These are phyloP conservation scores for Rhopalosiphum nymphaeae DNA, from an alignment of 2,888 invertebrate genomes.

Conservation along the genomic window DNA sequence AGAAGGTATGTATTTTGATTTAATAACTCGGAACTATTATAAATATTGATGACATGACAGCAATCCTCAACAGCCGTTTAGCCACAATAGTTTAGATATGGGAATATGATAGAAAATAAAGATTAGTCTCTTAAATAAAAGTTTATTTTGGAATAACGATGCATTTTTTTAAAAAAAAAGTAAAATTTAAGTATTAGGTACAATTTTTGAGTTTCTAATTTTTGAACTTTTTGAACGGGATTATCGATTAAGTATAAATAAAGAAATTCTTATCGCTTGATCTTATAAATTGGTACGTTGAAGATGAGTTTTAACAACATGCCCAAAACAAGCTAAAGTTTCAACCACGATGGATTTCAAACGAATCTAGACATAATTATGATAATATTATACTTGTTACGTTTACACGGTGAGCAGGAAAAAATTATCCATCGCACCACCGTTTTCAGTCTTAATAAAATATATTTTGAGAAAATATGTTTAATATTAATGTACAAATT, in stretches of 20 bases:
- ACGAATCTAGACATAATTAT: not conserved
- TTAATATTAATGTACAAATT: not conserved
- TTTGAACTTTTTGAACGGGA: not conserved
- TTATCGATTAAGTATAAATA: not conserved
- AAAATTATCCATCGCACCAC: not conserved
- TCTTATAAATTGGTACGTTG: not conserved
- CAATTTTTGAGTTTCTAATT: not conserved
- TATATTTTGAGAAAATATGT: not conserved
- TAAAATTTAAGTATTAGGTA: not conserved
- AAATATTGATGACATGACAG: not conserved
- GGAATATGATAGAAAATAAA: not conserved
- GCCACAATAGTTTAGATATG: not conserved
- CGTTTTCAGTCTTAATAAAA: not conserved
- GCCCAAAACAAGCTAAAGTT: not conserved
- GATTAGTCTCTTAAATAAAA: not conserved
- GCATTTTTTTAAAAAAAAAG: not conserved
- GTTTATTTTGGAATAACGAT: not conserved
- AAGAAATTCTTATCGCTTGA: not conserved
- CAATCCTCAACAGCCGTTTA: not conserved
- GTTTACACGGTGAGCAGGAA: not conserved
- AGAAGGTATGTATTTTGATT: not conserved
- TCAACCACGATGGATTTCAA: not conserved
- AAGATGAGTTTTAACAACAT: not conserved
- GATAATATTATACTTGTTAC: not conserved
- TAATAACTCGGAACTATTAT: not conserved